Conservation (phyloP, 37 sponge, comb jelly and placozoan species). For the Crambe crambe region DNA sequence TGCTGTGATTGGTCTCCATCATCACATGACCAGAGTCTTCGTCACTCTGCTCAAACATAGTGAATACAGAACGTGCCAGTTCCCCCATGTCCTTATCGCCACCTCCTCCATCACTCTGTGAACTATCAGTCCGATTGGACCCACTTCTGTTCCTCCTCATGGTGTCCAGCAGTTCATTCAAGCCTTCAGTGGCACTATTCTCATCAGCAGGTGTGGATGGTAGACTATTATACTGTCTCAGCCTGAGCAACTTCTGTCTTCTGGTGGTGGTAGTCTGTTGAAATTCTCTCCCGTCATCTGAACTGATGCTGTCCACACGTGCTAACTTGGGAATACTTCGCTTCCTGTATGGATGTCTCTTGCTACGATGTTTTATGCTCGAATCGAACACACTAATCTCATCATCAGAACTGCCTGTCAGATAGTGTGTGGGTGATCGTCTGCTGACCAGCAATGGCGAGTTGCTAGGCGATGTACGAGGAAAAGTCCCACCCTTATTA, state of each 20-base stretch:
- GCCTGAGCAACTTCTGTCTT: slow-evolving; percentile 13
- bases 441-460: slow-evolving; percentile 69
- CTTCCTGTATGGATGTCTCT: slow-evolving; percentile 23
- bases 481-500: slow-evolving; percentile 28
- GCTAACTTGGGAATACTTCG: slow-evolving; percentile 15
- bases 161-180: slow-evolving; percentile 39
- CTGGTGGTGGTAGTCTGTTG: not conserved
- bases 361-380: slow-evolving; percentile 7
- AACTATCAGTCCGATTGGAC: slow-evolving; percentile 26
- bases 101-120: slow-evolving; percentile 23
- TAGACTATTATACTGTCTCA: slow-evolving; percentile 42
- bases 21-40: slow-evolving; percentile 30
- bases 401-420: slow-evolving; percentile 72
- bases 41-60: slow-evolving; percentile 69
- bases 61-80: slow-evolving; percentile 38
- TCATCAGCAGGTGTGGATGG: slow-evolving; percentile 37
- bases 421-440: slow-evolving; percentile 62
- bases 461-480: slow-evolving; percentile 54
- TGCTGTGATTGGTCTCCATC: not conserved
- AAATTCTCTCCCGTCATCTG: slow-evolving; percentile 37
- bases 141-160: slow-evolving; percentile 28
- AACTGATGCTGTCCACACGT: slow-evolving; percentile 64
- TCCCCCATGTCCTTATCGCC: slow-evolving; percentile 49
- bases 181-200: slow-evolving; percentile 25
- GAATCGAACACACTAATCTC: slow-evolving; percentile 33